These are phyloP conservation scores for Charaxes varanes DNA, from an alignment of 1,140 invertebrate genomes.

Conservation along the genomic window DNA sequence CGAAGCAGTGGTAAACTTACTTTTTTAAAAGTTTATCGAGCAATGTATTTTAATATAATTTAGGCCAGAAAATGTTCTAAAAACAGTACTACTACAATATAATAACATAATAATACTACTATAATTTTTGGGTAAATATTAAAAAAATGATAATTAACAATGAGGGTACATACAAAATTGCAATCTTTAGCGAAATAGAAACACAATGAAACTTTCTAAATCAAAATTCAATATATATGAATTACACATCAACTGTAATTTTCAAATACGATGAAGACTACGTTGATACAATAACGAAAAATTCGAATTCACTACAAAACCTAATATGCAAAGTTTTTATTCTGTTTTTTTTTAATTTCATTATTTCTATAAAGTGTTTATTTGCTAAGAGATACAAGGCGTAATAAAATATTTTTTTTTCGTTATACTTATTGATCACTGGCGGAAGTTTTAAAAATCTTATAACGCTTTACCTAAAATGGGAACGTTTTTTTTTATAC, in stretches of 20 bases:
- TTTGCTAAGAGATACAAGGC: slow-evolving; percentile 19
- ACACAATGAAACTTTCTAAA: slow-evolving; percentile 6
- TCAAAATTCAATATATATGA: slow-evolving; percentile 7
- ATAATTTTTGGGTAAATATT: not conserved
- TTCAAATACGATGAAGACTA: slow-evolving; percentile 56
- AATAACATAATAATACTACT: not conserved
- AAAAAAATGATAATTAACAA: not conserved
- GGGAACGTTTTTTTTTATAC: slow-evolving; percentile 14
- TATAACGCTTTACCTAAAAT: slow-evolving; percentile 15
- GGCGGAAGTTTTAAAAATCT: slow-evolving; percentile 5
- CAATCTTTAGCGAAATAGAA: slow-evolving; percentile 5
- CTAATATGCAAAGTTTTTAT: slow-evolving; percentile 13
- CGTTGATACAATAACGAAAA: slow-evolving; percentile 42
- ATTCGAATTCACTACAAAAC: slow-evolving; percentile 25
- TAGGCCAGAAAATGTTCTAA: no score
- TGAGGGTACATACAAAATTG: slow-evolving; percentile 3
- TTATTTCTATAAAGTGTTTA: slow-evolving; percentile 3
- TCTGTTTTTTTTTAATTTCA: slow-evolving; percentile 3
- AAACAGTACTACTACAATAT: no score
- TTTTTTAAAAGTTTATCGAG: no score
- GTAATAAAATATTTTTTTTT: slow-evolving; percentile 22
- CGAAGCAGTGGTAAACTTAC: no score
- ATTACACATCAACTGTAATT: slow-evolving; percentile 42
- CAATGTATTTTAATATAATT: no score
- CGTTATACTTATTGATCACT: slow-evolving; percentile 6